Percentiles rank a stretch among this genome's conserved stretches.
Conservation (phyloP, 2,113 vertebrate genomes). For the Hemiprocne comata region DNA sequence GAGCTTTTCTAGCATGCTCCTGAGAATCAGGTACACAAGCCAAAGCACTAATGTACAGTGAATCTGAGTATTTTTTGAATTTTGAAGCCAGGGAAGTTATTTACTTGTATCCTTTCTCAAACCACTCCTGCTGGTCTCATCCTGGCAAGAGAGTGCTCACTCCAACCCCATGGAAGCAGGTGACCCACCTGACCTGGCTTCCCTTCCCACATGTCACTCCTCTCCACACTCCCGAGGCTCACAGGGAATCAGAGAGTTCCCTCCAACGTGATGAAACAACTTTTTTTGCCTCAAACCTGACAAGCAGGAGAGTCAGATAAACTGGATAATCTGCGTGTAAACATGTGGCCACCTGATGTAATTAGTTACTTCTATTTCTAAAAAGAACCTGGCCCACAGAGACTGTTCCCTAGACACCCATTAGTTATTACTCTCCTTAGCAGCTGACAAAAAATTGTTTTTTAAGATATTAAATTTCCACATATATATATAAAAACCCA, state of each 20-base stretch:
- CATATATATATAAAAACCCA: neutral
- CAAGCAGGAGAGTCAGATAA: neutral
- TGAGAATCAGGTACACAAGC: neutral
- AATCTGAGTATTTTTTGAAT: neutral
- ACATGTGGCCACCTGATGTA: conserved; percentile 42
- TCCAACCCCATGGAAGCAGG: neutral
- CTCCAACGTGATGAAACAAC: neutral
- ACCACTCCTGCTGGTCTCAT: neutral
- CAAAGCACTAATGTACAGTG: rapidly evolving
- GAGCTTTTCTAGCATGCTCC: rapidly evolving
- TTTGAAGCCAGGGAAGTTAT: neutral
- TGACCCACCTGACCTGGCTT: neutral
- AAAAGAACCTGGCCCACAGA: conserved; percentile 7
- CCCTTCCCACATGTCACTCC: neutral
- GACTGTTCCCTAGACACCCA: neutral
- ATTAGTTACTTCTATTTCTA: conserved; percentile 37
- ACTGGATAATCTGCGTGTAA: conserved; percentile 23
- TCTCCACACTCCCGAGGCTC: neutral
- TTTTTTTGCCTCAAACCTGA: neutral
- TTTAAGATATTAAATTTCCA: neutral
- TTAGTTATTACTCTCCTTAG: conserved; percentile 14
- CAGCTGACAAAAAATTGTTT: neutral
- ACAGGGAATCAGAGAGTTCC: neutral
- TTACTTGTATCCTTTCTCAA: neutral
- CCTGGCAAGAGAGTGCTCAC: neutral